A percentile compares a stretch with the other conserved stretches of the same genome.
These are phyloP conservation scores for Pseudolycoriella hygida DNA, from an alignment of 2,888 invertebrate species.

Conservation along the genomic window DNA sequence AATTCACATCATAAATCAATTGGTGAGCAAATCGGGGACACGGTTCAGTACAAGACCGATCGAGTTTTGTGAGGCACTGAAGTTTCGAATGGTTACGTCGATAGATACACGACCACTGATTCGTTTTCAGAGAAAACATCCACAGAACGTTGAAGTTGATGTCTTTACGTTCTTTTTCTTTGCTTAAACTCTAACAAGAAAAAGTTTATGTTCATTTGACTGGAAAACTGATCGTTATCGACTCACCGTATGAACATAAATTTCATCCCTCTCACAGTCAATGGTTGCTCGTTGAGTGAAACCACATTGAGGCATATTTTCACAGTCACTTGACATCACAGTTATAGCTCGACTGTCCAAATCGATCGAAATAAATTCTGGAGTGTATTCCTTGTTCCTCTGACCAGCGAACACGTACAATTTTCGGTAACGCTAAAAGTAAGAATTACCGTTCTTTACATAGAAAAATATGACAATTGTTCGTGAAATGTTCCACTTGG, in stretches of 20 bases:
- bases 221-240: slow-evolving; percentile 3
- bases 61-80: slow-evolving; percentile 41
- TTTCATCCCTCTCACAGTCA: slow-evolving; percentile 68
- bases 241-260: slow-evolving; percentile 67
- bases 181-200: slow-evolving; percentile 55
- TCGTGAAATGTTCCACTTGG: too few relatives aligned
- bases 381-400: slow-evolving; percentile 67
- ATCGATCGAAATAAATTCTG: slow-evolving; percentile 71
- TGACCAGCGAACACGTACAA: slow-evolving; percentile 81
- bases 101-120: slow-evolving; percentile 74
- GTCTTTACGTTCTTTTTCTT: slow-evolving; percentile 65
- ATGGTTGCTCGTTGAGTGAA: slow-evolving; percentile 78
- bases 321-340: slow-evolving; percentile 34
- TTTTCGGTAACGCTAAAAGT: slow-evolving; percentile 43
- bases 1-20: slow-evolving; percentile 60
- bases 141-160: slow-evolving; percentile 74
- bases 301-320: slow-evolving; percentile 48
- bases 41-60: slow-evolving; percentile 33
- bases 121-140: slow-evolving; percentile 61
- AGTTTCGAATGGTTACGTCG: slow-evolving; percentile 47
- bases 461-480: too few relatives aligned
- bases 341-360: slow-evolving; percentile 47
- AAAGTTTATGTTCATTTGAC: slow-evolving; percentile 2
- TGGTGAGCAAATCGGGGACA: slow-evolving; percentile 76
- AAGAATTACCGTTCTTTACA: too few relatives aligned